These are phyloP conservation scores for Clusia tigrina DNA, from an alignment of 2,888 invertebrate genomes.

Conservation along the genomic window DNA sequence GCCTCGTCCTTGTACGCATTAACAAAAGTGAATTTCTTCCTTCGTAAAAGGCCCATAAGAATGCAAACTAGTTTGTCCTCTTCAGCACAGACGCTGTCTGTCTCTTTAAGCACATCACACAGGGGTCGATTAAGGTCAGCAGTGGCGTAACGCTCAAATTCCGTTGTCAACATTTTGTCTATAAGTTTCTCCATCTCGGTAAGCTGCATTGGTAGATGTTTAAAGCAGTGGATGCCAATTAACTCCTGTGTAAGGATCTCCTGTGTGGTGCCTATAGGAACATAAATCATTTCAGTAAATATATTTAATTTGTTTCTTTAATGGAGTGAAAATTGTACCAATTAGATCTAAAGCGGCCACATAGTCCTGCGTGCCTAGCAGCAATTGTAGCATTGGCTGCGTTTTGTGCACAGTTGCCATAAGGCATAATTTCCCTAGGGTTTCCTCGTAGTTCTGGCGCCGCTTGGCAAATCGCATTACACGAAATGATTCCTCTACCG, in stretches of 20 bases:
- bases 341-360: slow-evolving; percentile 97
- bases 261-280: slow-evolving; percentile 77
- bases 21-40: slow-evolving; percentile 88
- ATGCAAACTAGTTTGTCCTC: slow-evolving; percentile 88
- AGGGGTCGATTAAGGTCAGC: slow-evolving; percentile 89
- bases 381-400: slow-evolving; percentile 94
- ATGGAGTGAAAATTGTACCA: slow-evolving; percentile 62
- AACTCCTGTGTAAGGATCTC: slow-evolving; percentile 90
- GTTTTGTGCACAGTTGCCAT: slow-evolving; percentile 98
- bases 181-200: slow-evolving; percentile 95
- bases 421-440: slow-evolving; percentile 81
- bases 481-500: slow-evolving; percentile 82
- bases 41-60: slow-evolving; percentile 87
- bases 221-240: slow-evolving; percentile 91
- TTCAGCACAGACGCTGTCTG: slow-evolving; percentile 64
- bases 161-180: slow-evolving; percentile 95
- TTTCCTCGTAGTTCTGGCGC: slow-evolving; percentile 71
- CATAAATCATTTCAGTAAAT: neutral
- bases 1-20: slow-evolving; percentile 89
- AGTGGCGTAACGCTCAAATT: slow-evolving; percentile 91
- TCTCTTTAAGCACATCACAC: slow-evolving; percentile 51
- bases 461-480: slow-evolving; percentile 77
- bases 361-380: slow-evolving; percentile 95
- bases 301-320: neutral
- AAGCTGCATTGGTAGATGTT: slow-evolving; percentile 94